Evolutionary conservation across 2,797 vertebrate genomes (phyloP).

Genomic region (Zalophus californianus): DNA sequence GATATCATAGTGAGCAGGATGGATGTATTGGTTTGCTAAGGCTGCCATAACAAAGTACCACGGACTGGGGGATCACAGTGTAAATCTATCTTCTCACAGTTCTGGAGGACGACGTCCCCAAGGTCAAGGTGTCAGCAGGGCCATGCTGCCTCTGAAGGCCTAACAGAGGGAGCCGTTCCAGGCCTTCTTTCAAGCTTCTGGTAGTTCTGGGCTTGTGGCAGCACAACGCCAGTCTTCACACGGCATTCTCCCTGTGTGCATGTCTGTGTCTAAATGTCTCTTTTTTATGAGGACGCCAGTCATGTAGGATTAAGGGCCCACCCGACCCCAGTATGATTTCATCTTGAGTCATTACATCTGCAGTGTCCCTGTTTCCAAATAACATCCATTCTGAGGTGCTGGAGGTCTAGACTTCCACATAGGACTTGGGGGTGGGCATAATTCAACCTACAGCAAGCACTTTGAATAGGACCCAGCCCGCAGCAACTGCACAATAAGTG

Average conservation of each 20-base stretch:
- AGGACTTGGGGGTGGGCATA: too few species aligned
- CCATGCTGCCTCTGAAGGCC: background rate
- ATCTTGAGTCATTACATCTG: background rate
- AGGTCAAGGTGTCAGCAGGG: background rate
- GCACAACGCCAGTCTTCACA: background rate
- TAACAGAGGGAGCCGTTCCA: rapidly evolving
- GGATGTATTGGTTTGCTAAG: rapidly evolving
- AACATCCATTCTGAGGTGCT: background rate
- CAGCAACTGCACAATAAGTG: rapidly evolving
- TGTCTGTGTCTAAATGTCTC: background rate
- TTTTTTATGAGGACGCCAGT: background rate
- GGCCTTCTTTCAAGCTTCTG: background rate
- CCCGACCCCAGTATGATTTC: background rate
- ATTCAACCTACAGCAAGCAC: background rate
- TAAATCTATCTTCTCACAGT: background rate
- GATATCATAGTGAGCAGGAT: background rate
- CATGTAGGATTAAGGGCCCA: background rate
- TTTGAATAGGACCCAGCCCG: background rate
- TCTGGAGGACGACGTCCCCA: background rate
- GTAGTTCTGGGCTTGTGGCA: background rate
- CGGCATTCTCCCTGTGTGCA: rapidly evolving
- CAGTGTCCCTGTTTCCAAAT: background rate
- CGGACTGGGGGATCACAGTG: too few species aligned
- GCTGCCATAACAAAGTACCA: background rate
- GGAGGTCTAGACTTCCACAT: background rate